Evolutionary conservation across 2,797 vertebrate species (phyloP).

Genomic region (Notoglanidium macrostoma): DNA sequence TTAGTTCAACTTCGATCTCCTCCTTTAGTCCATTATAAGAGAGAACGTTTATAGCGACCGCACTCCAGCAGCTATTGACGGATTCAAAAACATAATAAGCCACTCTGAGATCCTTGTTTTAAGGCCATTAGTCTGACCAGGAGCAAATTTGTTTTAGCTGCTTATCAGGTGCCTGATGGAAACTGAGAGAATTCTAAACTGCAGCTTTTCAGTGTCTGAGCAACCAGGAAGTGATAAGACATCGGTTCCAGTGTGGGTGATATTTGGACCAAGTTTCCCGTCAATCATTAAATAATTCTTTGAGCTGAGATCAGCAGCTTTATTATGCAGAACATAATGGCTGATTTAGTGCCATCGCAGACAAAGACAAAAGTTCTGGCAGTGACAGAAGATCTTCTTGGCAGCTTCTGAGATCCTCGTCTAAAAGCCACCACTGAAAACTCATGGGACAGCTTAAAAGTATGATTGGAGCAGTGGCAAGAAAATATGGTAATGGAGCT

Average conservation of each 20-base stretch:
- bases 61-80: slow-evolving; percentile 10
- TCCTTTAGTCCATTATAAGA: slow-evolving; percentile 6
- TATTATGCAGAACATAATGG: neutral
- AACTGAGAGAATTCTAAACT: neutral
- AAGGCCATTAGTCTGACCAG: neutral
- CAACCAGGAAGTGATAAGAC: neutral
- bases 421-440: neutral
- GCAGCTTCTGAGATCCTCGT: neutral
- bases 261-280: neutral
- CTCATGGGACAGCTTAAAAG: neutral
- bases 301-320: neutral
- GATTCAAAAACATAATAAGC: slow-evolving; percentile 13
- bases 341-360: neutral
- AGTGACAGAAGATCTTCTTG: neutral
- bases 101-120: neutral
- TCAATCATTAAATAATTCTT: neutral
- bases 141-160: neutral
- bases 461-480: neutral
- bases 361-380: neutral
- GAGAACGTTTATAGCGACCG: neutral
- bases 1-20: slow-evolving; percentile 1
- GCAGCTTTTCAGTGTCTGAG: neutral
- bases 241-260: neutral
- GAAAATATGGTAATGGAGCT: neutral
- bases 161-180: neutral